Percentiles rank a stretch among this genome's conserved stretches.
Conservation (phyloP, 2,888 invertebrate genomes). For the Parasteatoda lunata region DNA sequence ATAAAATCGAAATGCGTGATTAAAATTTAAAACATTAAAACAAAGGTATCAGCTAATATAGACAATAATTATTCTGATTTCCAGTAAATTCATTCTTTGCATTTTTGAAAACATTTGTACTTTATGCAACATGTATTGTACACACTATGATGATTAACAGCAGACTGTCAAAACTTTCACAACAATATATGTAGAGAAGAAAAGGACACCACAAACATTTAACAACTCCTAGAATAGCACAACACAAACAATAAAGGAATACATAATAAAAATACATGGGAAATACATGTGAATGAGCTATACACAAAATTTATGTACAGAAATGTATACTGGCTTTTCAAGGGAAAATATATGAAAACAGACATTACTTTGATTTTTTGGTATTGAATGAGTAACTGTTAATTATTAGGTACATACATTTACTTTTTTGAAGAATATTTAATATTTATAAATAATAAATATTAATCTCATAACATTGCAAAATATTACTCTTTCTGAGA, state of each 20-base stretch:
- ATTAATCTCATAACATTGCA: no score
- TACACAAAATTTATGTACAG: constrained; percentile 49
- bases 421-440: no score
- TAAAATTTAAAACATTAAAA: no score
- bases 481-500: no score
- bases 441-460: no score
- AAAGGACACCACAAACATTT: constrained; percentile 18
- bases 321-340: constrained; percentile 61
- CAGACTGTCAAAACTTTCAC: background rate
- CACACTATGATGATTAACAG: background rate
- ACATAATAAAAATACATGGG: constrained; percentile 26
- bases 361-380: constrained; percentile 55
- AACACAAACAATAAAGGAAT: constrained; percentile 19
- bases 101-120: background rate
- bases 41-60: no score
- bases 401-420: no score
- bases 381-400: background rate
- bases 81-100: background rate
- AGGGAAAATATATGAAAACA: constrained; percentile 26
- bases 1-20: no score
- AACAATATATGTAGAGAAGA: constrained; percentile 13
- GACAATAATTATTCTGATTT: background rate
- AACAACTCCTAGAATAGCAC: constrained; percentile 18
- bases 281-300: constrained; percentile 30
- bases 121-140: constrained; percentile 6